phyloP scores from a whole-genome alignment of 2,888 invertebrate genomes.

The Tetranychus truncatus region DNA sequence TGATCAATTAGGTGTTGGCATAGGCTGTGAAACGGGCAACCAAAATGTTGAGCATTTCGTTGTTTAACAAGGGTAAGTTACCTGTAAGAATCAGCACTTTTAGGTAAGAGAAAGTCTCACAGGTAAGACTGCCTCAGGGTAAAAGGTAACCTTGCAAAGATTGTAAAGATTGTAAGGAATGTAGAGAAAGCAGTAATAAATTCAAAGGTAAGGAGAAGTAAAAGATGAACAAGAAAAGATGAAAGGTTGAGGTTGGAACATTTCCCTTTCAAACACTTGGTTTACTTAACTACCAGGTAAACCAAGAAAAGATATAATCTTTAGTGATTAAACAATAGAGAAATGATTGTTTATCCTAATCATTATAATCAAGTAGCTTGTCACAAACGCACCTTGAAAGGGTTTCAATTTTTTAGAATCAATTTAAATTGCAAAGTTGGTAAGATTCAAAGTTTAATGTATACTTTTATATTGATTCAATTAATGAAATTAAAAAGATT shows the following conservation, averaged over 20 bases:
- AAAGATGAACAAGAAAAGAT: not conserved
- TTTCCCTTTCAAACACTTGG: not conserved
- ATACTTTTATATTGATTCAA: too few species aligned
- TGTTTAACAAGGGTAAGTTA: not conserved
- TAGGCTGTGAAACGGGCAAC: not conserved
- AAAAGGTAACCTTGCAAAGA: not conserved
- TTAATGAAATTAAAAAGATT: too few species aligned
- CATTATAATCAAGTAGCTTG: too few species aligned
- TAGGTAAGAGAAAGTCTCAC: not conserved
- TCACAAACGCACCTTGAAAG: too few species aligned
- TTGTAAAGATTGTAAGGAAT: not conserved
- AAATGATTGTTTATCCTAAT: too few species aligned
- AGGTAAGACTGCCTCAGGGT: not conserved
- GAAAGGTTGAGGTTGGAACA: not conserved
- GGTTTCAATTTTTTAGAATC: too few species aligned
- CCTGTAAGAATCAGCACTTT: not conserved
- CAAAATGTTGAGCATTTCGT: not conserved
- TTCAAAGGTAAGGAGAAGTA: not conserved
- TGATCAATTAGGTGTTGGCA: conserved; percentile 1
- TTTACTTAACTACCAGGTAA: not conserved
- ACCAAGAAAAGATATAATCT: too few species aligned
- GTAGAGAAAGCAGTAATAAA: not conserved
- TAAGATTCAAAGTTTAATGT: too few species aligned
- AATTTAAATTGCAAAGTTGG: too few species aligned
- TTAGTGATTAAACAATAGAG: too few species aligned